These are phyloP conservation scores for Drosophila macrospina DNA, from an alignment of 2,888 invertebrate genomes.

Conservation along the genomic window DNA sequence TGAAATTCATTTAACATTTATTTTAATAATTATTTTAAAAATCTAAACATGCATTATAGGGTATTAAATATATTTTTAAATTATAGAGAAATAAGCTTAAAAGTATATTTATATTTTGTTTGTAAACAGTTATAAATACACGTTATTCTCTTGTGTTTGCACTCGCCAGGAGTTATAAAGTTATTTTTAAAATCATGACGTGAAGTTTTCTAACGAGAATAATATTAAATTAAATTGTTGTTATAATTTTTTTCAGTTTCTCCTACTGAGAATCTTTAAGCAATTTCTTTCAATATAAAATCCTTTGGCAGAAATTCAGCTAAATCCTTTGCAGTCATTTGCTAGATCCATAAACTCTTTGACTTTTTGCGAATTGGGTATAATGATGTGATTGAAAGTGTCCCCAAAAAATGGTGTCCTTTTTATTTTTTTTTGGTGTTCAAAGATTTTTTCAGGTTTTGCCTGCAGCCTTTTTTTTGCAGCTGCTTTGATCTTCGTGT, in stretches of 20 bases:
- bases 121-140: too few species aligned
- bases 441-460: slow-evolving; percentile 21
- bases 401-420: slow-evolving; percentile 17
- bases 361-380: slow-evolving; percentile 7
- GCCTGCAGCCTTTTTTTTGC: slow-evolving; percentile 45
- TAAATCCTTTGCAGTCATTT: slow-evolving; percentile 1
- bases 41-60: too few species aligned
- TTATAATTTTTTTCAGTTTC: not conserved
- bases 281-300: slow-evolving; percentile 1
- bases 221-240: too few species aligned
- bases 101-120: too few species aligned
- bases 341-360: slow-evolving; percentile 16
- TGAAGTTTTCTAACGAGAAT: too few species aligned
- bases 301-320: not conserved
- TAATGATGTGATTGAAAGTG: slow-evolving; percentile 35
- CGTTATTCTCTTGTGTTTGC: too few species aligned
- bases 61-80: too few species aligned
- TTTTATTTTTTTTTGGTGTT: slow-evolving; percentile 38
- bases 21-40: too few species aligned
- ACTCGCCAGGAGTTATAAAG: too few species aligned
- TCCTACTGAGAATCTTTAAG: not conserved
- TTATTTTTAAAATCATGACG: too few species aligned
- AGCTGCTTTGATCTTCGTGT: slow-evolving; percentile 66
- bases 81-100: too few species aligned
- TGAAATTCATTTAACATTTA: too few species aligned